Evolutionary conservation across 2,888 invertebrate genomes (phyloP).

Genomic region (Rotaria macrura): DNA sequence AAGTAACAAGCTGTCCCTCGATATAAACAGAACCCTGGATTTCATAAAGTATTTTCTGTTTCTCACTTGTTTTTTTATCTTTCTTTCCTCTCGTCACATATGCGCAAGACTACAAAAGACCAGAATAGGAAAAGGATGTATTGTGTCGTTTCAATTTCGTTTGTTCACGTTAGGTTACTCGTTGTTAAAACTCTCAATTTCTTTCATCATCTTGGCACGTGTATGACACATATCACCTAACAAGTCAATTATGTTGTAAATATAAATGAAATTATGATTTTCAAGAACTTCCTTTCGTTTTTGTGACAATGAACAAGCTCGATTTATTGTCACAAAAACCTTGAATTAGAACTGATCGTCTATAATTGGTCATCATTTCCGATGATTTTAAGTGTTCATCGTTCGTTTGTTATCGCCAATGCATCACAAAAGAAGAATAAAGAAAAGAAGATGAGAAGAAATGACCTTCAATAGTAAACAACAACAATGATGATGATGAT

Average conservation of each 20-base stretch:
- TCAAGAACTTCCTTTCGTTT: neutral
- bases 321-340: neutral
- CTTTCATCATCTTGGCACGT: neutral
- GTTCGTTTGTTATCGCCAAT: neutral
- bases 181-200: neutral
- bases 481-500: neutral
- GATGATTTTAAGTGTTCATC: neutral
- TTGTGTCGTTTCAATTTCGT: neutral
- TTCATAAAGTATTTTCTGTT: neutral
- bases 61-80: neutral
- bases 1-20: neutral
- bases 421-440: neutral
- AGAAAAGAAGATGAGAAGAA: neutral
- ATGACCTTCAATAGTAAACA: neutral
- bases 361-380: slow-evolving; percentile 3
- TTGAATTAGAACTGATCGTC: slow-evolving; percentile 3
- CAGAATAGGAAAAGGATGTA: neutral
- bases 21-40: slow-evolving; percentile 8
- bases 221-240: neutral
- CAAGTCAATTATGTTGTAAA: neutral
- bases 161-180: neutral
- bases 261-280: neutral
- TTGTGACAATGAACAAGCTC: neutral
- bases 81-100: neutral
- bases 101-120: neutral